Evolutionary conservation across 2,797 vertebrate genomes (phyloP).

Genomic region (Bufotes viridis): DNA sequence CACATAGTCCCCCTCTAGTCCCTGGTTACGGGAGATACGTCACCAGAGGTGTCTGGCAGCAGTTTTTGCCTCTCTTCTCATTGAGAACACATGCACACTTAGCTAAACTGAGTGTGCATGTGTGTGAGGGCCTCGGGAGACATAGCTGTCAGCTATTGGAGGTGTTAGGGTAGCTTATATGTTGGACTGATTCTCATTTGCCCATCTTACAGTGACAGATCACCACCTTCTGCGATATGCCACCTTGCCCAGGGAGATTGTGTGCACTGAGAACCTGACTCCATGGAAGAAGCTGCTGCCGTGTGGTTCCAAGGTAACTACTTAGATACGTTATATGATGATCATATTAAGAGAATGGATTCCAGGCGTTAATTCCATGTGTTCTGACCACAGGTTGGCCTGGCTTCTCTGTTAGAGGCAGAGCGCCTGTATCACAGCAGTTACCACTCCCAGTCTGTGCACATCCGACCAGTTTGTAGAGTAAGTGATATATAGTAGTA

Average conservation of each 20-base stretch:
- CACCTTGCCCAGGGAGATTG: conserved; percentile 91
- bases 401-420: conserved; percentile 91
- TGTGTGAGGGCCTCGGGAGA: too few relatives aligned
- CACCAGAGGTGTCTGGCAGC: too few relatives aligned
- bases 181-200: background rate
- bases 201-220: conserved; percentile 80
- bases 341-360: background rate
- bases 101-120: too few relatives aligned
- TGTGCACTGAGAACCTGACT: conserved; percentile 97
- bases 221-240: conserved; percentile 91
- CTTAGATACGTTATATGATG: background rate
- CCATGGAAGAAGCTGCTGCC: conserved; percentile 98
- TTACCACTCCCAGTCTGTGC: conserved; percentile 94
- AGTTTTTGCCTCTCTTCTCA: too few relatives aligned
- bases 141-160: too few relatives aligned
- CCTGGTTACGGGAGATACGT: too few relatives aligned
- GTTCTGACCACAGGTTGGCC: conserved; percentile 81
- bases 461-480: conserved; percentile 90
- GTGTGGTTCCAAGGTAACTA: conserved; percentile 90
- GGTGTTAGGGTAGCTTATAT: too few relatives aligned
- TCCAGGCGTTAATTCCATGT: background rate
- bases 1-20: background rate
- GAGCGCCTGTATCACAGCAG: conserved; percentile 97
- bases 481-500: conserved; percentile 68
- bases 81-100: too few relatives aligned